phyloP scores from a whole-genome alignment of 2,888 invertebrate genomes.

The Thera obeliscata region DNA sequence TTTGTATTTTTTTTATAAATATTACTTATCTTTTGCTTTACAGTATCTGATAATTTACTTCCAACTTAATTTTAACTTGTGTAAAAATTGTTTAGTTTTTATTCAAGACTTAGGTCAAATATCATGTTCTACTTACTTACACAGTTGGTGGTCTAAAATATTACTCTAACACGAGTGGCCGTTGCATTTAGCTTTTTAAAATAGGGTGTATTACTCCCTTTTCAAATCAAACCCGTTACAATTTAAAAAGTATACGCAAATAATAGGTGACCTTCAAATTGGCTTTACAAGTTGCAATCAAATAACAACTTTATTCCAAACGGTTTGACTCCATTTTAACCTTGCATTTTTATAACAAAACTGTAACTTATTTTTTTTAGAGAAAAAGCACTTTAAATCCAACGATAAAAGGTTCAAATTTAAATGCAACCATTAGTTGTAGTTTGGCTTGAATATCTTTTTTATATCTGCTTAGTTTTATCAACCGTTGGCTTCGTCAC shows the following conservation, averaged over 20 bases:
- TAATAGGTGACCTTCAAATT: conserved; percentile 34
- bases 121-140: neutral
- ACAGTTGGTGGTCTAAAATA: conserved; percentile 2
- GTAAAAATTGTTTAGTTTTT: too few species aligned
- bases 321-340: conserved; percentile 3
- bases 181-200: neutral
- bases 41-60: too few species aligned
- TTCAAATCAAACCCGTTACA: conserved; percentile 17
- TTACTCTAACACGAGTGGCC: neutral
- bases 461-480: too few species aligned
- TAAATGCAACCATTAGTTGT: neutral
- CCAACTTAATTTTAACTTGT: too few species aligned
- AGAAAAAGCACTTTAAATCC: conserved; percentile 7
- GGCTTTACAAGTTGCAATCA: conserved; percentile 2
- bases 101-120: too few species aligned
- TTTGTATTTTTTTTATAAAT: too few species aligned
- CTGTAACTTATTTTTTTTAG: neutral
- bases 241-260: conserved; percentile 9
- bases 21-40: too few species aligned
- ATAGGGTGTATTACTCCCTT: conserved; percentile 19
- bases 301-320: conserved; percentile 22
- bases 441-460: neutral
- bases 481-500: too few species aligned
- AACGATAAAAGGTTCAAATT: neutral
- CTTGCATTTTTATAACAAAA: conserved; percentile 2